Conservation (phyloP, 1,140 invertebrate genomes). For the Orius insidiosus region DNA sequence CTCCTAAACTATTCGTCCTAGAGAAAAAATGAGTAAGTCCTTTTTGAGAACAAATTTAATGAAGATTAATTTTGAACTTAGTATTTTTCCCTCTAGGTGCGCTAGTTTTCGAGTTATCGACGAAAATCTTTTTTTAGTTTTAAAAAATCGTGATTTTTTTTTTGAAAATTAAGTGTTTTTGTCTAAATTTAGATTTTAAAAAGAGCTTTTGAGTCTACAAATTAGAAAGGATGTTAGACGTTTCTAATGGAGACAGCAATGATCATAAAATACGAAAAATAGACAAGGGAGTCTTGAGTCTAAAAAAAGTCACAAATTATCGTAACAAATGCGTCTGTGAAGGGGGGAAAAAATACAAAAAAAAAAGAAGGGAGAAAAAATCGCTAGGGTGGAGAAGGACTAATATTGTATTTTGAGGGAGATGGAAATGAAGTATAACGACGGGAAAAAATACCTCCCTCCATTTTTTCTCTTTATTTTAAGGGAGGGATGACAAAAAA, state of each 20-base stretch:
- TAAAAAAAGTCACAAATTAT: conserved; percentile 4
- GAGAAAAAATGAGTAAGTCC: too few species aligned
- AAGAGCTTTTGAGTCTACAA: too few species aligned
- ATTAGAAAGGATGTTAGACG: conserved; percentile 8
- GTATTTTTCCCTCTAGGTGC: too few species aligned
- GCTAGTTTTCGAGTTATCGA: too few species aligned
- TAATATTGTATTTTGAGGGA: too few species aligned
- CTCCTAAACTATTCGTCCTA: too few species aligned
- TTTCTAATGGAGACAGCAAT: conserved; percentile 11
- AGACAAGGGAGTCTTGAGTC: not conserved
- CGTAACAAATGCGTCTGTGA: not conserved
- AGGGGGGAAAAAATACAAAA: not conserved
- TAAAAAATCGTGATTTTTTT: too few species aligned
- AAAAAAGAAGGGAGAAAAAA: conserved; percentile 3
- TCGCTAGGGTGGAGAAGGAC: conserved; percentile 7
- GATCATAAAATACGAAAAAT: not conserved
- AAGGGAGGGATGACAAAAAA: conserved; percentile 15
- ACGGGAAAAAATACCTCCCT: conserved; percentile 9
- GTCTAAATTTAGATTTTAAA: too few species aligned
- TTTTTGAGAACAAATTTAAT: too few species aligned
- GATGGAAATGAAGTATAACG: conserved; percentile 16
- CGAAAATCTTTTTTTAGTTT: too few species aligned
- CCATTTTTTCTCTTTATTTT: conserved; percentile 1
- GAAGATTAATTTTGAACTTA: too few species aligned
- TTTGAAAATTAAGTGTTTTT: too few species aligned